These are phyloP conservation scores for Pionites leucogaster DNA, from an alignment of 2,113 vertebrate species.

Conservation along the genomic window DNA sequence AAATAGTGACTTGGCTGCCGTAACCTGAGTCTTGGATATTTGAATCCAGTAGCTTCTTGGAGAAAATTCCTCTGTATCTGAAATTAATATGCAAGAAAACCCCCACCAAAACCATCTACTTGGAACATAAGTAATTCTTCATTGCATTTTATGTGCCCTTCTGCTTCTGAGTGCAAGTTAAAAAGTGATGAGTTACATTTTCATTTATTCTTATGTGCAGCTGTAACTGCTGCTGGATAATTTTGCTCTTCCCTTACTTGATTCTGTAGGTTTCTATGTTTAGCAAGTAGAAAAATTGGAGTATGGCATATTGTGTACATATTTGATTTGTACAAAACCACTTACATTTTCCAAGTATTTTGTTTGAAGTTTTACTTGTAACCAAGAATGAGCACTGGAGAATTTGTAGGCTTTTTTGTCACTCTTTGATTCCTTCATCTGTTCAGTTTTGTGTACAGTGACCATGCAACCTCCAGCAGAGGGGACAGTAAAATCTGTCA, in stretches of 20 bases:
- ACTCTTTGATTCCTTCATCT: neutral
- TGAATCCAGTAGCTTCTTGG: neutral
- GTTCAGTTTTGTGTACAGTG: neutral
- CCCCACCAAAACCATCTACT: neutral
- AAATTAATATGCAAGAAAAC: neutral
- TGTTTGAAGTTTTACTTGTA: neutral
- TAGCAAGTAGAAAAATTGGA: neutral
- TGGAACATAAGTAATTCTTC: neutral
- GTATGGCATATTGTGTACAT: neutral
- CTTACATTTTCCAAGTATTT: neutral
- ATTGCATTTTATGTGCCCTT: neutral
- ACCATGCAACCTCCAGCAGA: neutral
- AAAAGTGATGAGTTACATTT: neutral
- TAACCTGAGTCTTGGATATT: neutral
- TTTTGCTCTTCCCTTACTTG: neutral
- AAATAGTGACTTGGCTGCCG: neutral
- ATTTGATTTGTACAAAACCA: neutral
- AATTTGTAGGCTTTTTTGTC: neutral
- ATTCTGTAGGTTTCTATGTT: constrained; percentile 1
- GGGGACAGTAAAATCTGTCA: neutral
- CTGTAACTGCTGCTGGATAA: neutral
- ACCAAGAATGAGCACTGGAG: neutral
- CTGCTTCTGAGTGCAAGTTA: neutral
- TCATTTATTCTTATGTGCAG: neutral
- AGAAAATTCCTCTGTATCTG: neutral